Base-by-base conservation (phyloP, 2,797 vertebrate species). In the Todus mexicanus region DNA sequence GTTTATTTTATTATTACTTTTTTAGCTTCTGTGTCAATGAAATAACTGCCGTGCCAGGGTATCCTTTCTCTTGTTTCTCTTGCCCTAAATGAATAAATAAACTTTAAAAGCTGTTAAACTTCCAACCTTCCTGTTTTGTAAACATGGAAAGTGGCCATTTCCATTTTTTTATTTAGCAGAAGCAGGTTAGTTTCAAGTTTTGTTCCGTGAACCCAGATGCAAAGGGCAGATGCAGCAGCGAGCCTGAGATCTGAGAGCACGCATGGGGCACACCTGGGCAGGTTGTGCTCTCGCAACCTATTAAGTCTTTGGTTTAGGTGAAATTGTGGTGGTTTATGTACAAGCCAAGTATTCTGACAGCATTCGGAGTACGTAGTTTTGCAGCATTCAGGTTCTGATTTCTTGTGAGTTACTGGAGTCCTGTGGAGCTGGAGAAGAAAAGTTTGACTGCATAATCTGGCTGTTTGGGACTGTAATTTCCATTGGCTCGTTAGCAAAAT, bases 91-190 rank as follows among this genome's bases (percentile, higher is more conserved):
- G 78, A 95, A 61, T 45, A 77, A 87, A 71, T 16, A 42, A 54
- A 37, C 25, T 16, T 47, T 19, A 20, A 20, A 56, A 88, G 22
- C 59, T 83, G 60, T n/a, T n/a, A n/a, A 64, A 70, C 21, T 83
- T 66, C 19, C 11, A 71, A 5, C 15, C 6, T 64, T 31, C 21
- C 51, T 79, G 69, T 85, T 92, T 82, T 87, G 69, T 75, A 93
- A 90, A 74, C 92, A 73, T 2, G 10, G n/a, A 38, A 73, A 78
- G 59, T 56, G 29, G 23, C n/a, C 22, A 75, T 83, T 94, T 91
- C 82, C 66, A 18, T 53, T 56, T 66, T 94, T 81, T 90, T 72
- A n/a, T 88, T 84, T 79, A 68, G 47, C 56, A 81, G 77, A 84
- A 61, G 27, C 31, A 53, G 27, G 27, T 87, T 76, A 20, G 11